Evolutionary conservation across 2,113 vertebrate genomes (phyloP).

Genomic region (Struthidea cinerea): DNA sequence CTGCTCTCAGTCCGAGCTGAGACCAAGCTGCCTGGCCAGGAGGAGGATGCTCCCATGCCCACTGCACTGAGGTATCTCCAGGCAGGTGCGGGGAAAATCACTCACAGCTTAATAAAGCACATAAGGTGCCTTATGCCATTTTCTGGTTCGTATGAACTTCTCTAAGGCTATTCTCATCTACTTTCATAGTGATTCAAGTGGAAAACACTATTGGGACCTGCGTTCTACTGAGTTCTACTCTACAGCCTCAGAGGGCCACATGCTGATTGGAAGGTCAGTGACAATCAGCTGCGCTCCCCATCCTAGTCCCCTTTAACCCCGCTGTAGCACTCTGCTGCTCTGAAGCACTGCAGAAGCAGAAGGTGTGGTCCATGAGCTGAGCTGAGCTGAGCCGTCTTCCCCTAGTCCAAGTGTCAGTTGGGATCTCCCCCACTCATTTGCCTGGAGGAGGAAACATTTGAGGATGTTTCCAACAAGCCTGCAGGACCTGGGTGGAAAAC

Average conservation of each 20-base stretch:
- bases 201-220: background rate
- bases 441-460: background rate
- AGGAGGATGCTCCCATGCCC: background rate
- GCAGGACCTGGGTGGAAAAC: background rate
- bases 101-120: background rate
- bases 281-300: background rate
- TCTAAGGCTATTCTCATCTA: background rate
- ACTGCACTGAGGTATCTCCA: rapidly evolving
- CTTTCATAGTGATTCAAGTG: background rate
- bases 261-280: background rate
- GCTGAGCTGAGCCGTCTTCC: background rate
- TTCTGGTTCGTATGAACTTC: background rate
- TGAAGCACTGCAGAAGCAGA: background rate
- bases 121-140: background rate
- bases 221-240: background rate
- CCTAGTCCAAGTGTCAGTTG: background rate
- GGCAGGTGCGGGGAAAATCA: background rate
- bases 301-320: background rate
- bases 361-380: background rate
- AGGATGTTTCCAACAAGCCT: background rate
- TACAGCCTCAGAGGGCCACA: background rate
- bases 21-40: background rate
- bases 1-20: rapidly evolving
- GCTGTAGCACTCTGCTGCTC: background rate
- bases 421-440: background rate